Evolutionary conservation across 2,797 vertebrate species (phyloP).

Genomic region (Lutjanus campechanus): DNA sequence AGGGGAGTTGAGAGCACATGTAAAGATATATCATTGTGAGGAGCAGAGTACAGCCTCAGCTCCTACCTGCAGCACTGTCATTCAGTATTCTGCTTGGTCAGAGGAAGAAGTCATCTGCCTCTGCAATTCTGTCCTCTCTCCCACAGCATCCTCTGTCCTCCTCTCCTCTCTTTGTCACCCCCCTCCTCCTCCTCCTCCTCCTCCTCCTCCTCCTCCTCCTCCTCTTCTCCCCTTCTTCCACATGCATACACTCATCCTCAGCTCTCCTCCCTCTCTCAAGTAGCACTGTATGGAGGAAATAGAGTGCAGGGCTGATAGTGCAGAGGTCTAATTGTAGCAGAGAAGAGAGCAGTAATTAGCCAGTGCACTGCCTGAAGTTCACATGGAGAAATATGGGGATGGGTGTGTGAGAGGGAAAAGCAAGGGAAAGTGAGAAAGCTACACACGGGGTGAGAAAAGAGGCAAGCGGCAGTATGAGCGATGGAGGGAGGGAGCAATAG

Average conservation of each 20-base stretch:
- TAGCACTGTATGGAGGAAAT: conserved; percentile 46
- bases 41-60: conserved; percentile 35
- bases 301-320: conserved; percentile 63
- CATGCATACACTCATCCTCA: conserved; percentile 41
- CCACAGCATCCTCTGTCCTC: conserved; percentile 44
- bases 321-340: conserved; percentile 74
- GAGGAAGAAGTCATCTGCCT: conserved; percentile 58
- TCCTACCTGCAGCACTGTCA: conserved; percentile 61
- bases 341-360: conserved; percentile 73
- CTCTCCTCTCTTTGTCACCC: conserved; percentile 23
- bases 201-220: conserved; percentile 24
- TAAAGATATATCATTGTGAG: conserved; percentile 49
- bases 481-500: conserved; percentile 42
- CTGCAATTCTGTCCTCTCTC: conserved; percentile 53
- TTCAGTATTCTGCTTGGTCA: conserved; percentile 70
- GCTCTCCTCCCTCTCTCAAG: conserved; percentile 30
- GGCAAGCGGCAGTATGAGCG: conserved; percentile 42
- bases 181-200: conserved; percentile 8
- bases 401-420: conserved; percentile 29
- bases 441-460: conserved; percentile 45
- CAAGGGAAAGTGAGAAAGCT: conserved; percentile 43
- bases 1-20: conserved; percentile 30
- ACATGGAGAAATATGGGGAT: conserved; percentile 39
- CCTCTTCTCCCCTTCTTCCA: conserved; percentile 14
- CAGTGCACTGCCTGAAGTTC: conserved; percentile 52